Evolutionary conservation across 1,140 invertebrate species (phyloP), one percentile per base, ranked within the genome.

Genomic region (Schlechtendalia chinensis): DNA sequence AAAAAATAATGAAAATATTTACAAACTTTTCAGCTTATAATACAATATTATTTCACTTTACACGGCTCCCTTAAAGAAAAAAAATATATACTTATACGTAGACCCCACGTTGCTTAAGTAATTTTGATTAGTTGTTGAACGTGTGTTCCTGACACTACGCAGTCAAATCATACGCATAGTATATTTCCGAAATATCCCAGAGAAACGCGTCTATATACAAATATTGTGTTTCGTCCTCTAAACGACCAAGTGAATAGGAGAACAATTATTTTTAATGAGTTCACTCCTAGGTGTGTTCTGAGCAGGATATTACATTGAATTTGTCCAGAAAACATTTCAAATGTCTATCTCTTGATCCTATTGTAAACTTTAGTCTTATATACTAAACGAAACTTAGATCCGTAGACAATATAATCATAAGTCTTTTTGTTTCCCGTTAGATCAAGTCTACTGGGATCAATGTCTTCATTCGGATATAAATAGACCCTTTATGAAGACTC

Each of bases 391-490:
- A 61, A 79, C 17, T 39, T 50, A 47, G 39, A 16, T 2, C 24
- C 24, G 6, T 3, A 61, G 58, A 39, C 32, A 59, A 61, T 79
- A 47, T 63, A 79, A 79, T 79, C n/a, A n/a, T 79, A 77, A 45
- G 75, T 63, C 58, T 58, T 79, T 79, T 63, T 47, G 75, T 79
- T 61, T 72, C 58, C 69, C 39, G 45, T 79, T 17, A 39, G 53
- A 45, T 11, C n/a, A 32, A 58, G 56, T 77, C 59, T 14, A 45
- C 74, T 22, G 22, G 54, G 56, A 58, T 77, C 74, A 50, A 79
- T 63, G 24, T 22, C 17, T 50, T 50, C 39, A 17, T 47, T 22
- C 58, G 22, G 22, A 50, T 63, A 24, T 79, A 61, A 61, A 79
- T 61, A 39, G 53, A 32, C 22, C 74, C 56, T 77, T 47, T 4